A percentile compares a stretch with the other conserved stretches of the same genome.
phyloP scores from a whole-genome alignment of 2,113 vertebrate genomes.

The Aythya baeri region DNA sequence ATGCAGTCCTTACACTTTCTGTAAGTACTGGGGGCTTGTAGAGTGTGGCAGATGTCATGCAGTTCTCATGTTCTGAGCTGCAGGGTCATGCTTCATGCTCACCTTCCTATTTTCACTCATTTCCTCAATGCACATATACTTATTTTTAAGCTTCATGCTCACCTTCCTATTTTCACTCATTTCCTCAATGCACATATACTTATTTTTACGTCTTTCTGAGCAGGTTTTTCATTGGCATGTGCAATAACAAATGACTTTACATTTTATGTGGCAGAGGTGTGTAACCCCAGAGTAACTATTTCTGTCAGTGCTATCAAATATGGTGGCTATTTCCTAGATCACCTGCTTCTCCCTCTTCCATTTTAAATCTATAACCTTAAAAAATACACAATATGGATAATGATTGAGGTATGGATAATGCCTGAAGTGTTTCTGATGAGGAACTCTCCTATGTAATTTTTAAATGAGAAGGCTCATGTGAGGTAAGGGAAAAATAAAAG shows the following conservation, averaged over 20 bases:
- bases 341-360: not conserved
- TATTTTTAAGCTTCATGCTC: not conserved
- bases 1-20: not conserved
- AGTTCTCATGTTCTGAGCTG: not conserved
- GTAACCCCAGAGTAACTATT: not conserved
- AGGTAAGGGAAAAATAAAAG: not conserved
- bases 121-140: not conserved
- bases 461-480: not conserved
- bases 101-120: not conserved
- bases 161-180: not conserved
- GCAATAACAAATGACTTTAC: not conserved
- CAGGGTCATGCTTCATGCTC: not conserved
- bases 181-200: not conserved
- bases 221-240: not conserved
- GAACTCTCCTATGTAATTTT: not conserved
- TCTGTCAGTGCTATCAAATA: not conserved
- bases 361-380: not conserved
- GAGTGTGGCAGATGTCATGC: fast-evolving
- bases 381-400: not conserved
- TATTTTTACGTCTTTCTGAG: not conserved
- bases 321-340: not conserved
- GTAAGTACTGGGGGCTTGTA: not conserved
- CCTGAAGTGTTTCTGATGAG: not conserved
- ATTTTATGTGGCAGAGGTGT: not conserved
- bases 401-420: not conserved